These are phyloP conservation scores for Nymphalis io DNA, from an alignment of 1,140 invertebrate genomes.

Conservation along the genomic window DNA sequence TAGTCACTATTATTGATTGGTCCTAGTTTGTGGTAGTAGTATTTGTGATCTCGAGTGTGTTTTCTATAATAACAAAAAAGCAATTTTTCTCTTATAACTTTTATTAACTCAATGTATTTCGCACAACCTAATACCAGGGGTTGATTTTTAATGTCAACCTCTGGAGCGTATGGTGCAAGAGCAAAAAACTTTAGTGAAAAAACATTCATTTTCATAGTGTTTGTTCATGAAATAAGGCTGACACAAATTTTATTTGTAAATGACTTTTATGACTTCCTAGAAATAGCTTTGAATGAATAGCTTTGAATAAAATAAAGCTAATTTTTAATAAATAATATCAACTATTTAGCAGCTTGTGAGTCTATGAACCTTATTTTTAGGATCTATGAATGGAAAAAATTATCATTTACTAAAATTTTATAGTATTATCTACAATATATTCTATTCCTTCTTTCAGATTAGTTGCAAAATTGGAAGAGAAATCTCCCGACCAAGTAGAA, in stretches of 20 bases:
- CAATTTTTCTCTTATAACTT: too few species aligned
- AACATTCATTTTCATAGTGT: slow-evolving; percentile 72
- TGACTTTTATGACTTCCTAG: slow-evolving; percentile 1
- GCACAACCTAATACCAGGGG: slow-evolving; percentile 74
- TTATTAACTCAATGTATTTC: neutral
- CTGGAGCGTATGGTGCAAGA: slow-evolving; percentile 73
- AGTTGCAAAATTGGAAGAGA: slow-evolving; percentile 90
- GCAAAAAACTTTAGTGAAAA: slow-evolving; percentile 67
- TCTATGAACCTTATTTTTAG: too few species aligned
- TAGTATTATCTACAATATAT: neutral
- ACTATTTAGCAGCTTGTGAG: too few species aligned
- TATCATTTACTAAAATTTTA: too few species aligned
- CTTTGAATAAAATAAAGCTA: too few species aligned
- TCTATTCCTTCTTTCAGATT: slow-evolving; percentile 82
- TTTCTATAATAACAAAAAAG: too few species aligned
- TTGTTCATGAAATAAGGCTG: slow-evolving; percentile 73
- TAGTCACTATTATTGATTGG: too few species aligned
- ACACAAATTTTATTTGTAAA: slow-evolving; percentile 38
- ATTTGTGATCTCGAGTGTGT: too few species aligned
- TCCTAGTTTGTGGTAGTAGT: too few species aligned
- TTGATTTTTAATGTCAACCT: slow-evolving; percentile 52
- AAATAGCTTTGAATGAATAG: too few species aligned
- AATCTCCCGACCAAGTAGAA: slow-evolving; percentile 90
- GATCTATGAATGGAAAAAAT: too few species aligned
- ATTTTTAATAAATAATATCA: too few species aligned